A percentile compares a stretch with the other conserved stretches of the same genome.
Evolutionary conservation across 2,888 invertebrate species (phyloP).

Genomic region (Himalopsyche anomala): DNA sequence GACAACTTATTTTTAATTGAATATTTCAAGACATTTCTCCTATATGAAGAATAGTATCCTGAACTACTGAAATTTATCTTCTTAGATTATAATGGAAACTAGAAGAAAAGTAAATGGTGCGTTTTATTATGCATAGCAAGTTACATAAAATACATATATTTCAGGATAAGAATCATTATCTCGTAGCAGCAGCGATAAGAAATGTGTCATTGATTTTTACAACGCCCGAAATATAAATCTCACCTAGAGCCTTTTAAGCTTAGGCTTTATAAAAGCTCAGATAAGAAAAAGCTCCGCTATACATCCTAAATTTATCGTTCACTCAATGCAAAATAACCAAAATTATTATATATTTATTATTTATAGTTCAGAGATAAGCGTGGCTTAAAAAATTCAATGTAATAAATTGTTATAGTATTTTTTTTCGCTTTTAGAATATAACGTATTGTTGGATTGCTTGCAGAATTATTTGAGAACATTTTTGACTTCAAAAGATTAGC

Average conservation of each 20-base stretch:
- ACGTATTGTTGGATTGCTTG: too few species aligned
- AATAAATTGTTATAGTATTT: too few species aligned
- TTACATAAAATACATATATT: neutral
- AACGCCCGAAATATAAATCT: neutral
- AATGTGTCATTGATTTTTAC: constrained; percentile 29
- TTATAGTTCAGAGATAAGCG: too few species aligned
- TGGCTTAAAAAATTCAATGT: too few species aligned
- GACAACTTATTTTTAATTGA: too few species aligned
- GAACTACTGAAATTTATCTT: neutral
- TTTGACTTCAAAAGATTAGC: too few species aligned
- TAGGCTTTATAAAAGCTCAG: neutral
- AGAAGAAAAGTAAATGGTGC: neutral
- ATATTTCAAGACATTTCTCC: neutral
- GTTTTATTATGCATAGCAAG: neutral
- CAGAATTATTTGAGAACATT: too few species aligned
- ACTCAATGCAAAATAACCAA: too few species aligned
- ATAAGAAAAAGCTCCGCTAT: too few species aligned
- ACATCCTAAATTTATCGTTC: too few species aligned
- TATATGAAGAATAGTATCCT: neutral
- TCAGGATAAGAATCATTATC: neutral
- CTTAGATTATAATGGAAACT: neutral
- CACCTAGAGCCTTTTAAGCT: constrained; percentile 6
- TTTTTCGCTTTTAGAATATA: too few species aligned
- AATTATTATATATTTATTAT: too few species aligned
- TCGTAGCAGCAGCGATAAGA: neutral